phyloP scores from a whole-genome alignment of 2,797 vertebrate species.

The Acropternis orthonyx region DNA sequence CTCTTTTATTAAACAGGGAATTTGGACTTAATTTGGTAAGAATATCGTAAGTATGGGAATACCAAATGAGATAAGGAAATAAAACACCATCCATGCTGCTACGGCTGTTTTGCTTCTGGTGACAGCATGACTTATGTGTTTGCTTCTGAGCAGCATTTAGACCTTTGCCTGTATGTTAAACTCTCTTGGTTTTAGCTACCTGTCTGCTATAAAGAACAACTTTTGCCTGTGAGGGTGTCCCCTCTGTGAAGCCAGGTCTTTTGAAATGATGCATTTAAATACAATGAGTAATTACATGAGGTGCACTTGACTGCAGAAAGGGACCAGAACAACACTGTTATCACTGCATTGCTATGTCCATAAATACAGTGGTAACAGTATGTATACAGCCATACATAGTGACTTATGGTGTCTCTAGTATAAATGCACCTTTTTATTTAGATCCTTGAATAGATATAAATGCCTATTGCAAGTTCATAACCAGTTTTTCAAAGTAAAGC shows the following conservation, averaged over 20 bases:
- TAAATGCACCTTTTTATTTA: background rate
- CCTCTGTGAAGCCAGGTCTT: background rate
- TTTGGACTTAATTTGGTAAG: background rate
- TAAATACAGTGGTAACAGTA: background rate
- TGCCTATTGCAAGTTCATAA: background rate
- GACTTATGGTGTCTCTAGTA: background rate
- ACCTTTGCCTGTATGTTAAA: background rate
- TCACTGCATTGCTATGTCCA: background rate
- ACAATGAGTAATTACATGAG: background rate
- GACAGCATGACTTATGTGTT: background rate
- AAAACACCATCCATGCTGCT: background rate
- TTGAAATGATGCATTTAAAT: background rate
- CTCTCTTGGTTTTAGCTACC: background rate
- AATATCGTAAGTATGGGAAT: background rate
- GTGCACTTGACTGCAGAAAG: background rate
- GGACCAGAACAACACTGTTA: background rate
- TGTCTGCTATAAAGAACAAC: background rate
- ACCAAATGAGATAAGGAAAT: background rate
- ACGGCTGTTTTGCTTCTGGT: background rate
- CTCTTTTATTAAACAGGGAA: background rate
- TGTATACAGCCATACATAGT: background rate
- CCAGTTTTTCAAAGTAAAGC: background rate
- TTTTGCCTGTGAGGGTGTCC: background rate
- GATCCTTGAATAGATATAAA: background rate
- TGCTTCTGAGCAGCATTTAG: background rate